Evolutionary conservation across 2,888 invertebrate species (phyloP).

Genomic region (Acleris sparsana): DNA sequence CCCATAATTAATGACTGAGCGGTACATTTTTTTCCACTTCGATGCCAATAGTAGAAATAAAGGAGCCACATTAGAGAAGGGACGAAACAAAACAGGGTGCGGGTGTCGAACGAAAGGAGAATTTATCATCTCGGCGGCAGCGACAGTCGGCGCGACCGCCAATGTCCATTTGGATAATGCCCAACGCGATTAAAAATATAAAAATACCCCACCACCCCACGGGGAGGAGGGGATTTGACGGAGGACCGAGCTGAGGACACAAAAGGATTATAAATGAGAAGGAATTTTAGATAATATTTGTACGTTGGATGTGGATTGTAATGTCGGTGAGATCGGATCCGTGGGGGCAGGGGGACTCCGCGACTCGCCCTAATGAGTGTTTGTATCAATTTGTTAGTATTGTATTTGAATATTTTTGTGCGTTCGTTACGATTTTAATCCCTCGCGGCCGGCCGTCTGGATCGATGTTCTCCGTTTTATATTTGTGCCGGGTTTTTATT

Average conservation of each 20-base stretch:
- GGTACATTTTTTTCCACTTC: conserved; percentile 64
- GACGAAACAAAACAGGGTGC: conserved; percentile 75
- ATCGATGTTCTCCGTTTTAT: conserved; percentile 77
- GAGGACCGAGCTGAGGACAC: conserved; percentile 83
- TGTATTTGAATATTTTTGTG: conserved; percentile 83
- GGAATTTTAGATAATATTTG: conserved; percentile 85
- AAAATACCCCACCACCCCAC: conserved; percentile 74
- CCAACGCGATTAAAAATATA: conserved; percentile 84
- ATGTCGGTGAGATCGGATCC: conserved; percentile 71
- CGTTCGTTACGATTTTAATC: conserved; percentile 82
- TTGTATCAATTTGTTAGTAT: conserved; percentile 84
- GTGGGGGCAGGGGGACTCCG: conserved; percentile 57
- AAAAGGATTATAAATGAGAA: conserved; percentile 85
- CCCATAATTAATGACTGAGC: conserved; percentile 79
- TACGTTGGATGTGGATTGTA: conserved; percentile 83
- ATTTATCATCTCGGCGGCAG: conserved; percentile 82
- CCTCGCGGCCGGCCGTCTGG: conserved; percentile 71
- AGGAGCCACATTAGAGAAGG: conserved; percentile 71
- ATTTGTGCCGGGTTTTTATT: conserved; percentile 60
- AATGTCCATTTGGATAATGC: conserved; percentile 84
- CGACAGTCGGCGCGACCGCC: conserved; percentile 77
- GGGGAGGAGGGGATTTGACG: conserved; percentile 66
- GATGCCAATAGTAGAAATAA: conserved; percentile 69
- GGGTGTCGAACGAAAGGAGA: conserved; percentile 82
- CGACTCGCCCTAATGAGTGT: conserved; percentile 81